These are phyloP conservation scores for Anadara kagoshimensis DNA, from an alignment of 1,140 invertebrate species.

Conservation along the genomic window DNA sequence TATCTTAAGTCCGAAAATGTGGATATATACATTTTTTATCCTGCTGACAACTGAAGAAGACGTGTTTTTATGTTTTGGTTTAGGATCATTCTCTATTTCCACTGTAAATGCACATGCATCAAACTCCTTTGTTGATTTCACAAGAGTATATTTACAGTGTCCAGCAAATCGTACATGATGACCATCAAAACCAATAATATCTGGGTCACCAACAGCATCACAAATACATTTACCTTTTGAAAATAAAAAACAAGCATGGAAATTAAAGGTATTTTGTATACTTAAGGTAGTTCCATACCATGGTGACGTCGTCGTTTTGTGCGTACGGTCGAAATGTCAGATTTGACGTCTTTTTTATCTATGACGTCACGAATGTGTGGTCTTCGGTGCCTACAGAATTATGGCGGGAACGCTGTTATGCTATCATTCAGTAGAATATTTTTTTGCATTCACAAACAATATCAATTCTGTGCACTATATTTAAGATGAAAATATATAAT, in stretches of 20 bases:
- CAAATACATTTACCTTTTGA: constrained; percentile 1
- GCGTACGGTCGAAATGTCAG: neutral
- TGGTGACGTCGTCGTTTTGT: neutral
- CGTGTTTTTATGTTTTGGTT: too few relatives aligned
- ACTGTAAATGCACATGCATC: constrained; percentile 3
- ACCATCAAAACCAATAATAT: constrained; percentile 4
- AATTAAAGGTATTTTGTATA: neutral
- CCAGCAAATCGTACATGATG: neutral
- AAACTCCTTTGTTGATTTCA: neutral
- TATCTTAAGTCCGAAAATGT: neutral
- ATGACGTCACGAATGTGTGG: too few relatives aligned
- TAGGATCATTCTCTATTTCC: constrained; percentile 1
- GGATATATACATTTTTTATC: neutral
- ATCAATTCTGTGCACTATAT: neutral
- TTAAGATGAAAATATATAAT: neutral
- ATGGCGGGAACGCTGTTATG: too few relatives aligned
- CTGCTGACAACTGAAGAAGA: too few relatives aligned
- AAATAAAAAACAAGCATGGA: neutral
- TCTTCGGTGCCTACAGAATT: too few relatives aligned
- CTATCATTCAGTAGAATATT: too few relatives aligned
- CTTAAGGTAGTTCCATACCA: neutral
- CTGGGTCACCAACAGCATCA: neutral
- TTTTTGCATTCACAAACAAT: neutral
- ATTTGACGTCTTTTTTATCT: too few relatives aligned
- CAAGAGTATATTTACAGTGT: neutral